A percentile compares a stretch with the other conserved stretches of the same genome.
Conservation (phyloP, 2,797 vertebrate genomes). For the Cossypha niveicapilla region DNA sequence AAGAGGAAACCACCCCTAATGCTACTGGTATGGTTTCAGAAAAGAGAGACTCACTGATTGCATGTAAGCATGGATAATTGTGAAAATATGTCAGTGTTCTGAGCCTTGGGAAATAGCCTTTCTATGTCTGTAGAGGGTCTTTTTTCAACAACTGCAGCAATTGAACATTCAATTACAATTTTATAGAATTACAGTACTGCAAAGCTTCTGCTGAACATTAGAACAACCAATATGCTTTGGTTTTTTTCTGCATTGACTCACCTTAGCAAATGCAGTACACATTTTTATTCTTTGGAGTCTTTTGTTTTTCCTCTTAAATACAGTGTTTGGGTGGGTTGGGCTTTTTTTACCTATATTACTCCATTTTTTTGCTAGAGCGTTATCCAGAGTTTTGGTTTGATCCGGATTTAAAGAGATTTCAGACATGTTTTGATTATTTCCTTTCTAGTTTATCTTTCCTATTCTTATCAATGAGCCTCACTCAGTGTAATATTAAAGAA, state of each 20-base stretch:
- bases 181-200: neutral
- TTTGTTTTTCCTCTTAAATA: neutral
- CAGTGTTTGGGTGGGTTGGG: neutral
- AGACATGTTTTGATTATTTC: neutral
- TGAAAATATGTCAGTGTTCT: neutral
- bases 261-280: neutral
- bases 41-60: neutral
- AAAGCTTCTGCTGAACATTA: neutral
- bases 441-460: neutral
- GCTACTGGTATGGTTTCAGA: neutral
- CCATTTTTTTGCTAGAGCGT: neutral
- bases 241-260: neutral
- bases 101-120: neutral
- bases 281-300: fast-evolving
- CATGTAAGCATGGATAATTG: neutral
- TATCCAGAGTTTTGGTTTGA: neutral
- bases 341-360: neutral
- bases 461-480: neutral
- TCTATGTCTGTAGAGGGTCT: neutral
- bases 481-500: neutral
- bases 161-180: neutral
- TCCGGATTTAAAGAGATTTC: neutral
- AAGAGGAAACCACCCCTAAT: neutral
- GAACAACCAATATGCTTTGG: neutral
- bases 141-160: neutral